Conservation (phyloP, 2,888 invertebrate genomes). For the Ichneumon xanthorius region DNA sequence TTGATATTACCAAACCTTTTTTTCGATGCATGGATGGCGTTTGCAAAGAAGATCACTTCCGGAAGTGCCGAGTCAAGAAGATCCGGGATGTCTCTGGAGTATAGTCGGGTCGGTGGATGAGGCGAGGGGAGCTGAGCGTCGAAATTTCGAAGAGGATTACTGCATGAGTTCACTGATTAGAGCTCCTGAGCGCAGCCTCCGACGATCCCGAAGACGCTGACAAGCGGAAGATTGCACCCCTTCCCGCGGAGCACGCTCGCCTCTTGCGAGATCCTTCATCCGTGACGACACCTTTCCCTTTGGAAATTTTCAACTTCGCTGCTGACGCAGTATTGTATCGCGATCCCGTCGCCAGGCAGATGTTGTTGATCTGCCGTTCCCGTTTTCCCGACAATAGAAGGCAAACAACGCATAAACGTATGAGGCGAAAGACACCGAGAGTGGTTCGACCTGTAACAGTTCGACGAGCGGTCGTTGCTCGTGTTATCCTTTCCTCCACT, state of each 20-base stretch:
- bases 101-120: not conserved
- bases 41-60: not conserved
- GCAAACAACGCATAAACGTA: not conserved
- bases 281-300: slow-evolving; percentile 56
- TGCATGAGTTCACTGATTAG: slow-evolving; percentile 35
- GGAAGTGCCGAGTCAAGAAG: not conserved
- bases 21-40: not conserved
- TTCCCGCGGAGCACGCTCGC: not conserved
- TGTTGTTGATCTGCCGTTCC: slow-evolving; percentile 22
- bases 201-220: not conserved
- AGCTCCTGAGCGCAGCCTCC: slow-evolving; percentile 2
- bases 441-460: not conserved
- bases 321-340: slow-evolving; percentile 21
- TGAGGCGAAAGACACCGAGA: not conserved
- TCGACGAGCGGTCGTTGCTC: not conserved
- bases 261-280: slow-evolving; percentile 23
- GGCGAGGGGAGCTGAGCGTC: not conserved
- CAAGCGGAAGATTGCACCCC: slow-evolving; percentile 45
- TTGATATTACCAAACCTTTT: too few species aligned
- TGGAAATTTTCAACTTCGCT: slow-evolving; percentile 53
- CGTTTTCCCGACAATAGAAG: slow-evolving; percentile 8
- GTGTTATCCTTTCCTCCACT: slow-evolving; percentile 20
- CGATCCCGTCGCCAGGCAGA: not conserved
- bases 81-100: not conserved
- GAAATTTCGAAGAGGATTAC: slow-evolving; percentile 29